Base-by-base conservation (phyloP, 1,140 invertebrate species). In the Drosophila neocordata region DNA sequence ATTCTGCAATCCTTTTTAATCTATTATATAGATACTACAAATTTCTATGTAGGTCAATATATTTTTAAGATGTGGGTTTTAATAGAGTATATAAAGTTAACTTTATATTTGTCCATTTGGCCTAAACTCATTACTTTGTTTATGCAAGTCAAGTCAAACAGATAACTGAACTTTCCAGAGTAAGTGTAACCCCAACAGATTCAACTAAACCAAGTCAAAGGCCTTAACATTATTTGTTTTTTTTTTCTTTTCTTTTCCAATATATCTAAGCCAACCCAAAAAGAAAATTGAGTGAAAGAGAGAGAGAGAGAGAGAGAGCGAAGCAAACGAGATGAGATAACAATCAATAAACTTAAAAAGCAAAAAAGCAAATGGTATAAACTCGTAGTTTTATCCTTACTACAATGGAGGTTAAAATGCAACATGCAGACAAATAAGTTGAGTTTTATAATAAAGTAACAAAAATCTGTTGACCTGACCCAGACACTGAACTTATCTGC, bases 381-480 rank as follows among this genome's bases (percentile, higher is more conserved):
- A 69, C 41, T 63, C 34, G 4, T 38, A 61, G 59, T 48, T 66
- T 63, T 67, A 56, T 61, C 22, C 61, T 55, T 48, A 11, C 52
- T 65, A 73, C 31, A 62, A 75, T 75, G 22, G 67, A 56, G 69
- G 59, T 63, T 72, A 67, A 71, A 71, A 66, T 63, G 73, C 73
- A 65, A 37, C 62, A 70, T 60, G 31, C 73, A 74, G 69, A 87
- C 77, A 77, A 77, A 77, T 87, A 85, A 81, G 74, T 65, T 67
- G 73, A 75, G 82, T 78, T 85, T 81, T 76, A 85, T 82, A 81
- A 85, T 85, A 87, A 87, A 85, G 83, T 78, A 87, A 87, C 78
- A 81, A 84, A 87, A 85, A 85, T 85, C 70, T 77, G 73, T 62
- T 64, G 31, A 63, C 34, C 64, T 58, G 44, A 52, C 60, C 18